Evolutionary conservation across 2,888 invertebrate species (phyloP), one percentile per base, ranked within the genome.

Genomic region (Ypsolopha scabrella): DNA sequence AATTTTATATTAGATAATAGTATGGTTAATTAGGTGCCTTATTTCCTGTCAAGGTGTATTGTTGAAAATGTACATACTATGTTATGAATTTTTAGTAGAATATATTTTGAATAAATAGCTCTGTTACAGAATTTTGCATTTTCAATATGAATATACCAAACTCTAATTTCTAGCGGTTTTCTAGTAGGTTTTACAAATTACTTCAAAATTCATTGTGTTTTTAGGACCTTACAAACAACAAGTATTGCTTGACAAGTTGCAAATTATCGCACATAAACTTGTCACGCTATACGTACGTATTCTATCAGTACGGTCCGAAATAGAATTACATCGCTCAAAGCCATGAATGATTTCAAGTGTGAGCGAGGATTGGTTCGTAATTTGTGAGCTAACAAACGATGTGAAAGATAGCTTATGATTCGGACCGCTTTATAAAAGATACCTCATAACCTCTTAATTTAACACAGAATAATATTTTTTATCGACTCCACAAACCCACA

Each of bases 61-160:
- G 80, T 80, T 80, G 68, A 75, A 67, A 73, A 68, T 81, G 80
- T 85, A 83, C 75, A 80, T 83, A 85, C 72, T 72, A 78, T 78
- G 81, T 85, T 83, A 81, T 77, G 75, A 80, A 66, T 50, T 74
- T 24, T 74, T 75, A 64, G 69, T 80, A 77, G 75, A 75, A 67
- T 78, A 77, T 82, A 80, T 83, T 79, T 78, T 74, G 77, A 50
- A 75, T 81, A 82, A 82, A 81, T 75, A 75, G 75, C 34, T 72
- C 62, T 69, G 80, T 82, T 80, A 81, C 72, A 68, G 58, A 68
- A 55, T 57, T 47, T 41, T 14, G 54, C 56, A 55, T 51, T 58
- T 59, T 66, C 63, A 57, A 62, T 64, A 64, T 63, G 61, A 54
- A 57, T 58, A 52, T 11, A 14, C 38, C n/a, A 11, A 13, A 43